Conservation (phyloP, 2,113 vertebrate genomes). For the Xyliphius kryptos region DNA sequence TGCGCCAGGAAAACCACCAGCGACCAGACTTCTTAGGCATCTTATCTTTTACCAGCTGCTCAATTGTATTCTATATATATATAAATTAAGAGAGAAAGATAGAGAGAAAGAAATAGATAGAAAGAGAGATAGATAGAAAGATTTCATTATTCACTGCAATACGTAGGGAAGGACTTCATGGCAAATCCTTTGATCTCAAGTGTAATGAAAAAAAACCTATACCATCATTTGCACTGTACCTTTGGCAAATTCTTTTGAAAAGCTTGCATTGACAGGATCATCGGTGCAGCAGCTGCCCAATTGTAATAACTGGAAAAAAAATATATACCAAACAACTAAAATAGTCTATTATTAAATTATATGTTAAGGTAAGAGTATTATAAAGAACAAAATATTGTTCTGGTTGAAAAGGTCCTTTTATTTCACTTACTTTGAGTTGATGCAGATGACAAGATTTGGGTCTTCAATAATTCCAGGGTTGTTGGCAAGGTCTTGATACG, state of each 20-base stretch:
- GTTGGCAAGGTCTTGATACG: slow-evolving; percentile 77
- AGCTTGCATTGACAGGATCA: slow-evolving; percentile 83
- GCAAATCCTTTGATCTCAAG: too few species aligned
- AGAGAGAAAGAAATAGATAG: too few species aligned
- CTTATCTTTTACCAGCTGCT: slow-evolving; percentile 81
- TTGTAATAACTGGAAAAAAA: slow-evolving; percentile 78
- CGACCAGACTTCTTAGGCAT: slow-evolving; percentile 82
- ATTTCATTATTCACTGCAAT: too few species aligned
- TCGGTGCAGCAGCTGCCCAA: slow-evolving; percentile 91
- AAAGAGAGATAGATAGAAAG: too few species aligned
- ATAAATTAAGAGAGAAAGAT: too few species aligned
- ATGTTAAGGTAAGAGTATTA: too few species aligned
- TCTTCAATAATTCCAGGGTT: slow-evolving; percentile 85
- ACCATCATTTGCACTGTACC: slow-evolving; percentile 57
- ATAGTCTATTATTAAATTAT: too few species aligned
- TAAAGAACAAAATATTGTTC: too few species aligned
- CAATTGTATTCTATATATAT: slow-evolving; percentile 66
- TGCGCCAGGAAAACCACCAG: slow-evolving; percentile 90
- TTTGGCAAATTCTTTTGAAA: slow-evolving; percentile 87
- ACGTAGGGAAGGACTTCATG: too few species aligned
- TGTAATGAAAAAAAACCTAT: neutral
- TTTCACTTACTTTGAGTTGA: slow-evolving; percentile 78
- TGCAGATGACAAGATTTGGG: slow-evolving; percentile 83
- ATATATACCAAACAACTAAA: too few species aligned
- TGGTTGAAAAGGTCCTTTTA: too few species aligned